Evolutionary conservation across 2,797 vertebrate species (phyloP).

Genomic region (Pangasius djambal): DNA sequence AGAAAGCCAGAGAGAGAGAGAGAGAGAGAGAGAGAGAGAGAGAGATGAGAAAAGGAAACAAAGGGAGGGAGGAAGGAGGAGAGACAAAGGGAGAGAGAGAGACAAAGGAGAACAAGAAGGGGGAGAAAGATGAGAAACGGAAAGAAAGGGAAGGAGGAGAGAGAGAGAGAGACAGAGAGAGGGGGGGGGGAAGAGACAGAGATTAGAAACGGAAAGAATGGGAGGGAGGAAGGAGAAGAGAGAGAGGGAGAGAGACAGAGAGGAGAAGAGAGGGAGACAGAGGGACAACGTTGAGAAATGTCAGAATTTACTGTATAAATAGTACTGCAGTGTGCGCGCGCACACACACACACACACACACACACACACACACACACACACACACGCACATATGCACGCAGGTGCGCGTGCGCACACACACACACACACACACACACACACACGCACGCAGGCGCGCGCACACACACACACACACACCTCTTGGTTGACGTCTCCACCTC

Average conservation of each 20-base stretch:
- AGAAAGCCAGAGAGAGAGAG: not conserved
- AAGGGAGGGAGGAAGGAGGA: too few relatives aligned
- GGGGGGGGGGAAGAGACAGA: not conserved
- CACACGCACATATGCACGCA: not conserved
- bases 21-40: too few relatives aligned
- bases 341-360: not conserved
- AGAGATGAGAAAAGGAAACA: too few relatives aligned
- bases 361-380: not conserved
- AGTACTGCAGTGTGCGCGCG: not conserved
- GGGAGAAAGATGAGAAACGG: not conserved
- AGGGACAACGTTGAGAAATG: not conserved
- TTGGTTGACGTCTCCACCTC: constrained; percentile 67
- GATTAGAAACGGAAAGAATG: not conserved
- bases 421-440: not conserved
- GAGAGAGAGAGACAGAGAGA: too few relatives aligned
- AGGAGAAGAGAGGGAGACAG: not conserved
- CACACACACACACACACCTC: constrained; percentile 67
- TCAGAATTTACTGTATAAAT: not conserved
- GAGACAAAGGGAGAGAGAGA: too few relatives aligned
- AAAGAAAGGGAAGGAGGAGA: too few relatives aligned
- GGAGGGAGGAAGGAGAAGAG: not conserved
- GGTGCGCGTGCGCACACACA: not conserved
- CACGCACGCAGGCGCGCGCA: not conserved
- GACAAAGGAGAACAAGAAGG: not conserved
- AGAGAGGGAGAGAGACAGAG: not conserved